These are phyloP conservation scores for Nasonovia ribisnigri DNA, from an alignment of 2,888 invertebrate species.

Conservation along the genomic window DNA sequence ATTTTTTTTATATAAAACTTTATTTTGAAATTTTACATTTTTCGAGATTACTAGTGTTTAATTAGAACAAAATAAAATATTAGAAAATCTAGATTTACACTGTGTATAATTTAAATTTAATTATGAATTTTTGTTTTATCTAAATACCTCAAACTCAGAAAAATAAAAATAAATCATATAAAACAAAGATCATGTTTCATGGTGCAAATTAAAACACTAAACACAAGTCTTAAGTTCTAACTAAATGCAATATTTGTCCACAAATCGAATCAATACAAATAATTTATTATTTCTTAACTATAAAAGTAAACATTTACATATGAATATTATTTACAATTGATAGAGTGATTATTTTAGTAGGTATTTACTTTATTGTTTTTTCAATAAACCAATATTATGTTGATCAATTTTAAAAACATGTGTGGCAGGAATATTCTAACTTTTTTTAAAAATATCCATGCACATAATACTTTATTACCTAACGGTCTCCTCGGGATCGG, in stretches of 20 bases:
- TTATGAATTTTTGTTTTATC: neutral
- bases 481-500: slow-evolving; percentile 8
- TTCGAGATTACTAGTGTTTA: neutral
- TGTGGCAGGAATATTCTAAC: neutral
- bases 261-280: neutral
- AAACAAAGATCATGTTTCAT: neutral
- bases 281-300: neutral
- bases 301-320: neutral
- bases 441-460: neutral
- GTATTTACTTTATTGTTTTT: neutral
- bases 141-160: neutral
- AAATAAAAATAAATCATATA: neutral
- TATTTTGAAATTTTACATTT: neutral
- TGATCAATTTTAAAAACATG: neutral
- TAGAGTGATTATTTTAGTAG: neutral
- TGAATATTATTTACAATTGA: neutral
- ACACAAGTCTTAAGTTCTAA: neutral
- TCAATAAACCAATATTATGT: neutral
- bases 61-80: neutral
- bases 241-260: neutral
- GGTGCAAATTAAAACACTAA: neutral
- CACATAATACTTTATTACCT: slow-evolving; percentile 7
- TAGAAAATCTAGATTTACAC: neutral
- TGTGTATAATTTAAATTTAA: neutral
- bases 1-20: neutral